Base-by-base conservation (phyloP, 2,888 invertebrate genomes). In the Lasioglossum marginatum region DNA sequence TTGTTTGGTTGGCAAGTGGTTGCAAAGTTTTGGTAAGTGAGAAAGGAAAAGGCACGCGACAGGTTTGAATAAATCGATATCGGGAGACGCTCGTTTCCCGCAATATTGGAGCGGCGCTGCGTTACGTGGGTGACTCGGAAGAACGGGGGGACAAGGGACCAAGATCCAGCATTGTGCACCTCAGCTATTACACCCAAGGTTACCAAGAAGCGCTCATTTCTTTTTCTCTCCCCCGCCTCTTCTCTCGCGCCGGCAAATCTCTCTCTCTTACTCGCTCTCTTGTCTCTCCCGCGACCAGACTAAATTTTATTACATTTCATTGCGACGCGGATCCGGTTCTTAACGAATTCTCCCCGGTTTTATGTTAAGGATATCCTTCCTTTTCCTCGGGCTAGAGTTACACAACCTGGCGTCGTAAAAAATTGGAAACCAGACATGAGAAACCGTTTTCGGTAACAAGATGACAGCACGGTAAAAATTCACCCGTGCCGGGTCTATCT, bases 111-210 rank as follows among this genome's bases (percentile, higher is more conserved):
- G 81, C 68, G 66, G 27, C 66, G 66, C 68, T 79, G 74, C 70
- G 74, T 81, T 89, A 89, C 87, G 87, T 87, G 87, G 88, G 83
- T 85, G 88, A 85, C 78, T 83, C 81, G 77, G 78, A 80, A 80
- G 85, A 74, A 83, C 74, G 72, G 43, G 80, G 79, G 60, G 77
- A 81, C 74, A 81, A 68, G 82, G 80, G 79, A 81, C 79, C 83
- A 85, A 72, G 87, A 87, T 87, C 75, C 86, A 84, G 87, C 85
- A 91, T 91, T 88, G 91, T 88, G 86, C 83, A 91, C 87, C 90
- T 90, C 79, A 70, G 87, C 91, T 91, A 89, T 91, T 91, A 88
- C 90, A 88, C 87, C 89, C 92, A 92, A 92, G 92, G 92, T 92
- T 92, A 92, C 87, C 83, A 48, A 87, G 87, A 77, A 87, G 79